Base-by-base conservation (phyloP, 2,888 invertebrate genomes). In the Nomada flava region DNA sequence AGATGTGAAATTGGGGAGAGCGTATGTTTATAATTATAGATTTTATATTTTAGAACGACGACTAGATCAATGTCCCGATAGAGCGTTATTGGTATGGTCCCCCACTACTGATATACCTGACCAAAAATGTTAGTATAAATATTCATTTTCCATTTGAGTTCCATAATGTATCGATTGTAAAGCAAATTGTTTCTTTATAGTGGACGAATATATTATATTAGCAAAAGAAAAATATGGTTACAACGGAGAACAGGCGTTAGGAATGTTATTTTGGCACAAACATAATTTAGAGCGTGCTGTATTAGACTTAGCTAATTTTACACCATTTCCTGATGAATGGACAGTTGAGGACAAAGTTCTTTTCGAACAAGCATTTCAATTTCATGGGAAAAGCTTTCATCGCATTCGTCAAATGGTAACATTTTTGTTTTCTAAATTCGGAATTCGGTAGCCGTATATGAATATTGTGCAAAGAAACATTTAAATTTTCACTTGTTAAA, bases 201-300 rank as follows among this genome's bases (percentile, higher is more conserved):
- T 99, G 96, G 98, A 98, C 94, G 98, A 98, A 93, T 99, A 98
- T 93, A 97, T 99, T 90, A 96, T 96, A 88, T 95, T 98, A 88
- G 98, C 99, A 26, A 99, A 98, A 94, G 99, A 99, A 93, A 99
- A 98, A 94, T 99, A 98, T 95, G 98, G 98, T 52, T 99, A 99
- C 92, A 99, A 98, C 94, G 98, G 98, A 59, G 99, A 99, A 94
- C 99, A 99, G 94, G 99, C 99, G 26, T 94, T 99, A 79, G 99
- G 99, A 15, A 98, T 99, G 98, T 95, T 99, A 55, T 99, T 98
- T 94, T 99, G 99, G 98, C 99, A 99, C 92, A 98, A 98, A 94
- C 99, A 99, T 94, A 98, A 99, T 93, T 95, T 99, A 81, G 98
- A 97, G 88, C 95, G 98, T 90, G 99, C 99, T 11, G 97, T 98